phyloP scores from a whole-genome alignment of 2,113 vertebrate genomes.

The Lampris megalopsis region DNA sequence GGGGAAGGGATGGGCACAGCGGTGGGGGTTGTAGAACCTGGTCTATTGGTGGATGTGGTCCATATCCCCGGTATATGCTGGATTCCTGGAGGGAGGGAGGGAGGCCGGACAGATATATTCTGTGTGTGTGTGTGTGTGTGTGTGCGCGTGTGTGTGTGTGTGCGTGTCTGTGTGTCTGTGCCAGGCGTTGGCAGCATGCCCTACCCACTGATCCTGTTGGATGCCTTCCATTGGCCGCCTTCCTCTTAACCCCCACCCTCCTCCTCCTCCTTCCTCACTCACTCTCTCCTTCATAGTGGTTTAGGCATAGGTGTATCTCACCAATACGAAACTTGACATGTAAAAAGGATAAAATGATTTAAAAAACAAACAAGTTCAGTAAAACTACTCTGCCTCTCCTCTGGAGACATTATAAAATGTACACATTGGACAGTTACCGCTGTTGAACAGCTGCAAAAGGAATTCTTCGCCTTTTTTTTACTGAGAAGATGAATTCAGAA shows the following conservation, averaged over 20 bases:
- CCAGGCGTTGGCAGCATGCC: constrained; percentile 74
- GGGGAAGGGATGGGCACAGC: constrained; percentile 15
- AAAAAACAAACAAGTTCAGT: constrained; percentile 8
- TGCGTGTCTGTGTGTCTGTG: constrained; percentile 60
- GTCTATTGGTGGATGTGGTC: constrained; percentile 46
- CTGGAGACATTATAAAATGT: constrained; percentile 12
- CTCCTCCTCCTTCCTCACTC: constrained; percentile 35
- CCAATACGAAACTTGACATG: constrained; percentile 40
- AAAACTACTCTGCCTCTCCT: constrained; percentile 25
- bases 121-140: constrained; percentile 26
- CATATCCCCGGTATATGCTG: constrained; percentile 51
- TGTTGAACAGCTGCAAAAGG: neutral
- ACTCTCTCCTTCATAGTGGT: constrained; percentile 35
- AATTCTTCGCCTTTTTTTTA: neutral
- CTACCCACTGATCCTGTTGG: constrained; percentile 78
- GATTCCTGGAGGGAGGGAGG: constrained; percentile 67
- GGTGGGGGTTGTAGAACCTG: constrained; percentile 18
- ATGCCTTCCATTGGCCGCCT: constrained; percentile 76
- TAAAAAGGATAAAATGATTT: constrained; percentile 34
- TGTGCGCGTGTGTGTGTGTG: constrained; percentile 1
- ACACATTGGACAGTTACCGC: neutral
- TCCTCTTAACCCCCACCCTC: constrained; percentile 52
- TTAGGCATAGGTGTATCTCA: constrained; percentile 25
- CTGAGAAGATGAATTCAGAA: neutral
- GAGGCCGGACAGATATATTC: constrained; percentile 52